A percentile compares a stretch with the other conserved stretches of the same genome.
Conservation (phyloP, 1,140 invertebrate species). For the Papilio xuthus region DNA sequence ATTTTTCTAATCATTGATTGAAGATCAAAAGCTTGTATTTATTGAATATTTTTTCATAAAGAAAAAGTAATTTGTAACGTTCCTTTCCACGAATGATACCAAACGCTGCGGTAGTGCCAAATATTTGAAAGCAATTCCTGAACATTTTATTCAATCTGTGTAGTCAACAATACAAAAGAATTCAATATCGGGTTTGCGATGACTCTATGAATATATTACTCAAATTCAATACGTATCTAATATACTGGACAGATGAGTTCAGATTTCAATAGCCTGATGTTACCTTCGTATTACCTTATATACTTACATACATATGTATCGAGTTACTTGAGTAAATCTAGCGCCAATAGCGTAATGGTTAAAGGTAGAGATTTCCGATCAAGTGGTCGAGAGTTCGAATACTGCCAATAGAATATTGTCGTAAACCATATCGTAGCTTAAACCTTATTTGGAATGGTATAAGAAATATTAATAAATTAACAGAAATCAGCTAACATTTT, state of each 20-base stretch:
- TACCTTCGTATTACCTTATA: background rate
- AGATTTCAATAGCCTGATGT: slow-evolving; percentile 10
- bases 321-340: background rate
- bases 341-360: no score
- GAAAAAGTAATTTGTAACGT: slow-evolving; percentile 23
- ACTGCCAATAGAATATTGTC: no score
- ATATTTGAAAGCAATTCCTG: slow-evolving; percentile 23
- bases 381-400: no score
- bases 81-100: slow-evolving; percentile 8
- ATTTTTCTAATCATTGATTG: background rate
- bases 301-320: background rate
- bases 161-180: slow-evolving; percentile 31
- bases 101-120: slow-evolving; percentile 18
- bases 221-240: slow-evolving; percentile 34
- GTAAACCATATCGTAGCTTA: no score
- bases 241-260: slow-evolving; percentile 31
- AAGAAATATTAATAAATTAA: no score
- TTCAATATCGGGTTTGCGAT: slow-evolving; percentile 33
- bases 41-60: slow-evolving; percentile 12
- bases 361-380: no score
- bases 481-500: no score
- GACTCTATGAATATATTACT: slow-evolving; percentile 35
- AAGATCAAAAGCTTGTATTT: slow-evolving; percentile 1
- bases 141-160: slow-evolving; percentile 36
- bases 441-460: no score